Evolutionary conservation across 2,113 vertebrate species (phyloP).

Genomic region (Cynopterus brachyotis): DNA sequence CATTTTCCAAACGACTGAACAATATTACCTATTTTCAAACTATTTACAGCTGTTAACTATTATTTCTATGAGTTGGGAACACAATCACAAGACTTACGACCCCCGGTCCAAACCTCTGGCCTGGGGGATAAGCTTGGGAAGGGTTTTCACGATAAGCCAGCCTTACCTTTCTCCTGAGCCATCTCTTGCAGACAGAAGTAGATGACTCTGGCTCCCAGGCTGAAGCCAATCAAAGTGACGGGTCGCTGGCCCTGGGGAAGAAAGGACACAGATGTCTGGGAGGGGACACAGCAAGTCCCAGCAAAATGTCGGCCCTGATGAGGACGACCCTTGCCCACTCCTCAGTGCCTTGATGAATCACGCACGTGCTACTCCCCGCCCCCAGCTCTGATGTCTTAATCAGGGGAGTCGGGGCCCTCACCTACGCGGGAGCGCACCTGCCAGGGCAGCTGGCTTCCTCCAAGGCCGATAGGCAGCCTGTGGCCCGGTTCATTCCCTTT

Average conservation of each 20-base stretch:
- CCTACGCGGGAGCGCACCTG: background rate
- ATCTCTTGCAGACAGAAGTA: slow-evolving; percentile 98
- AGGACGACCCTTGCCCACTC: accelerated
- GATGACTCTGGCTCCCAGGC: slow-evolving; percentile 96
- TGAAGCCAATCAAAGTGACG: slow-evolving; percentile 96
- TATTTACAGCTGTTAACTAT: background rate
- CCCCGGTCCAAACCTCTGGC: background rate
- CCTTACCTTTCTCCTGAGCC: slow-evolving; percentile 92
- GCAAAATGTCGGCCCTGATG: background rate
- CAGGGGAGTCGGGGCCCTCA: background rate
- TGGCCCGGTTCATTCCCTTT: background rate
- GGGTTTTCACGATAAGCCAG: background rate
- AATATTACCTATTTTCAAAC: background rate
- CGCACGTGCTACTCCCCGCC: accelerated
- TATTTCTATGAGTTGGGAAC: background rate
- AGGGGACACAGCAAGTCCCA: background rate
- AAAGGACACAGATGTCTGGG: slow-evolving; percentile 20
- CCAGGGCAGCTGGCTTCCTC: accelerated
- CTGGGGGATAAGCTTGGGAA: background rate
- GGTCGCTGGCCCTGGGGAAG: slow-evolving; percentile 91
- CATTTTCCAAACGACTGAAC: background rate
- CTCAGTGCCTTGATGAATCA: accelerated
- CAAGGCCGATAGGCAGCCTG: background rate
- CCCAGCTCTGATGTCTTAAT: background rate
- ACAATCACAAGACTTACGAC: background rate